phyloP scores from a whole-genome alignment of 2,888 invertebrate species.

The Hetaerina titia region DNA sequence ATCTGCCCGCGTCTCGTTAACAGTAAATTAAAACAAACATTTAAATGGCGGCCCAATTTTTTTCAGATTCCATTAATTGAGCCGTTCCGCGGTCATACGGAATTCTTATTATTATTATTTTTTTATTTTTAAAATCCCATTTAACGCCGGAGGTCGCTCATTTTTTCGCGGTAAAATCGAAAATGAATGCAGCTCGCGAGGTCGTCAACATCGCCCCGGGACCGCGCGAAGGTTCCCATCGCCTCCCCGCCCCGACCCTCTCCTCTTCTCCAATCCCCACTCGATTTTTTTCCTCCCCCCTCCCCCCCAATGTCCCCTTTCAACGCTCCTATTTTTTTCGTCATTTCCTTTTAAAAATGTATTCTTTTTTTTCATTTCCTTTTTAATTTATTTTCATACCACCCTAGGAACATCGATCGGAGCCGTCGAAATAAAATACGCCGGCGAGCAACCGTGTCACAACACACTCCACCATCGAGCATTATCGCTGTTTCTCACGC shows the following conservation, averaged over 20 bases:
- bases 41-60: slow-evolving; percentile 18
- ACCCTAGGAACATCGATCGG: not conserved
- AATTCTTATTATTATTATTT: not conserved
- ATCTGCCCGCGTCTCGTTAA: slow-evolving; percentile 11
- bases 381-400: slow-evolving; percentile 9
- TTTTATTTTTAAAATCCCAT: not conserved
- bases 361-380: not conserved
- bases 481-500: slow-evolving; percentile 13
- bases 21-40: slow-evolving; percentile 39
- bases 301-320: not conserved
- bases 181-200: not conserved
- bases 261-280: not conserved
- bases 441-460: not conserved
- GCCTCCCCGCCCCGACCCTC: not conserved
- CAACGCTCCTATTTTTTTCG: not conserved
- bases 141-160: not conserved
- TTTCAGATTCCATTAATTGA: slow-evolving; percentile 17
- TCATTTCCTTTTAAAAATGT: not conserved
- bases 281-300: not conserved
- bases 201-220: not conserved
- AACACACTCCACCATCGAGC: slow-evolving; percentile 7
- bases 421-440: not conserved
- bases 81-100: slow-evolving; percentile 13
- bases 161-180: slow-evolving; percentile 28
- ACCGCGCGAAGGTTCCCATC: not conserved